Evolutionary conservation across 2,888 invertebrate species (phyloP).

Genomic region (Opisthograptis luteolata): DNA sequence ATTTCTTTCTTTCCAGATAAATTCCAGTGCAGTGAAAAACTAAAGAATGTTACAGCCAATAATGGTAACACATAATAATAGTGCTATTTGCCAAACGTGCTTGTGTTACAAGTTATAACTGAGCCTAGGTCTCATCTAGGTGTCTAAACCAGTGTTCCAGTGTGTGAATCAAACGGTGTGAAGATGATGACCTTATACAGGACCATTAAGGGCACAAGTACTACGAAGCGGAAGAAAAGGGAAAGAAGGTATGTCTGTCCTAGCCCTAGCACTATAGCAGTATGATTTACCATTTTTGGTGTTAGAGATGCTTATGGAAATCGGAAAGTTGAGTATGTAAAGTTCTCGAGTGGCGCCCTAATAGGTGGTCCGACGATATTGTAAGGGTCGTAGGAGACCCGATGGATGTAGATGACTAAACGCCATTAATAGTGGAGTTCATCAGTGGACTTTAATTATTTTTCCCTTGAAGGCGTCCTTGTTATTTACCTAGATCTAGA

Average conservation of each 20-base stretch:
- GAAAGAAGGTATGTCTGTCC: slow-evolving; percentile 75
- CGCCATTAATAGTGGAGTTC: too few species aligned
- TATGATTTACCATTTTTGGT: too few species aligned
- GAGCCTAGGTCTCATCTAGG: slow-evolving; percentile 23
- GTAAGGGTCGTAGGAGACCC: too few species aligned
- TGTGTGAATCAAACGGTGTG: slow-evolving; percentile 38
- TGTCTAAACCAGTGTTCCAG: slow-evolving; percentile 42
- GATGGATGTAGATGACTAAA: too few species aligned
- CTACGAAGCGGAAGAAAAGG: slow-evolving; percentile 78
- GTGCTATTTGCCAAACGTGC: slow-evolving; percentile 18
- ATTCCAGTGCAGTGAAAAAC: slow-evolving; percentile 19
- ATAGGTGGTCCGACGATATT: too few species aligned
- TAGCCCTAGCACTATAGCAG: too few species aligned
- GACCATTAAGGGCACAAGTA: slow-evolving; percentile 82
- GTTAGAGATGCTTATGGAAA: too few species aligned
- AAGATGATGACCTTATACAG: slow-evolving; percentile 85
- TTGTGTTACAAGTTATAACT: slow-evolving; percentile 21
- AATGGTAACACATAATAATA: slow-evolving; percentile 19
- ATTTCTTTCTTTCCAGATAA: slow-evolving; percentile 29
- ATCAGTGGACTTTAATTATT: too few species aligned
- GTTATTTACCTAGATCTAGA: too few species aligned
- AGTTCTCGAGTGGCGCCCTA: too few species aligned
- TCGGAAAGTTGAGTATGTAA: too few species aligned
- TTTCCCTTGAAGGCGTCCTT: too few species aligned
- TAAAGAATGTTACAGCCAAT: background rate